Conservation (phyloP, 2,888 invertebrate species). For the Icerya purchasi region DNA sequence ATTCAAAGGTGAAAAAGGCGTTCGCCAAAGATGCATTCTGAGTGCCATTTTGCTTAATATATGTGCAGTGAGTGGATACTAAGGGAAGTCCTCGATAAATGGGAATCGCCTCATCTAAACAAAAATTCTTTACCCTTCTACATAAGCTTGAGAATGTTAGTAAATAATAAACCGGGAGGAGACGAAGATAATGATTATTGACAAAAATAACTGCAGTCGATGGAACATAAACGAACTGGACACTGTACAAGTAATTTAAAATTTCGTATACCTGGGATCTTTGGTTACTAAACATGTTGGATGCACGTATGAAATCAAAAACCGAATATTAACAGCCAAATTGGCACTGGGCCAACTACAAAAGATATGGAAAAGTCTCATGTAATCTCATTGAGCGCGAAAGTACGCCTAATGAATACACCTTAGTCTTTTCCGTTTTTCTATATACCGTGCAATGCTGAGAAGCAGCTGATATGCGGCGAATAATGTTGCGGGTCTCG, state of each 20-base stretch:
- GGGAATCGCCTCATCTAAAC: background rate
- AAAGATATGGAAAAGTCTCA: background rate
- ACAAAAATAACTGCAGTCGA: too few species aligned
- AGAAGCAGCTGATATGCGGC: background rate
- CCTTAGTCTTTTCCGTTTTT: background rate
- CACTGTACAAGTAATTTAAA: background rate
- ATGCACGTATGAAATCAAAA: background rate
- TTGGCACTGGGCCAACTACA: background rate
- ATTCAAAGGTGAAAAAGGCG: background rate
- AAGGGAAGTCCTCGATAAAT: background rate
- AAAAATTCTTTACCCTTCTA: background rate
- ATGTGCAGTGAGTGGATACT: background rate
- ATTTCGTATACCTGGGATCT: background rate
- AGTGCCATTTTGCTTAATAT: background rate
- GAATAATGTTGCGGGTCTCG: background rate
- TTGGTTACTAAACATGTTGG: background rate
- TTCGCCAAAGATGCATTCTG: too few species aligned
- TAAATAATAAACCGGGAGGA: background rate
- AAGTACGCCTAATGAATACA: background rate
- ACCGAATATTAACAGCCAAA: background rate
- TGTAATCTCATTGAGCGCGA: background rate
- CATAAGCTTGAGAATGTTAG: background rate
- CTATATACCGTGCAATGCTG: background rate
- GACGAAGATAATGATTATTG: background rate
- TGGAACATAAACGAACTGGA: too few species aligned